Conservation (phyloP, 2,888 invertebrate genomes). For the Protula sp. region DNA sequence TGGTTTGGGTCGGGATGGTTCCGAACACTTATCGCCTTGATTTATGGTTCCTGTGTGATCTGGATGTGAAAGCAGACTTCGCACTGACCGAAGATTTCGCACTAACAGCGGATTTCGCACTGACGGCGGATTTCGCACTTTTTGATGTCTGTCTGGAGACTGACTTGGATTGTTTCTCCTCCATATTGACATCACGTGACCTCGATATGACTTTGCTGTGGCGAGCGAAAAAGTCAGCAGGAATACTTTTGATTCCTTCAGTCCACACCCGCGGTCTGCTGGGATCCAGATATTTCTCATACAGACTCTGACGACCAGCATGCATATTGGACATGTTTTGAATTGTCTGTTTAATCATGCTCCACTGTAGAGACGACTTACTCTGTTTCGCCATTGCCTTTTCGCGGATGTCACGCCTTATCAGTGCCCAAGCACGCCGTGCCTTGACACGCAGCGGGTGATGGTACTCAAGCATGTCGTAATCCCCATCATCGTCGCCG, state of each 20-base stretch:
- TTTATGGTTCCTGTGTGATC: too few species aligned
- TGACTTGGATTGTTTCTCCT: too few species aligned
- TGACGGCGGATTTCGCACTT: too few species aligned
- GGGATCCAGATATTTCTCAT: background rate
- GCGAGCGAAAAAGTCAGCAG: background rate
- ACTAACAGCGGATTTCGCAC: too few species aligned
- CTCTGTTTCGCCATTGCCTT: background rate
- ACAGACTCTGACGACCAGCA: background rate
- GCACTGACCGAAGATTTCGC: too few species aligned
- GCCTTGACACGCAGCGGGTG: background rate
- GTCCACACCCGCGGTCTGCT: background rate
- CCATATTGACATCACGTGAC: too few species aligned
- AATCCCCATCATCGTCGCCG: background rate
- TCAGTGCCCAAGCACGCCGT: background rate
- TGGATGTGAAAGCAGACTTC: too few species aligned
- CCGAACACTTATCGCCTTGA: too few species aligned
- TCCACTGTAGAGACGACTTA: background rate
- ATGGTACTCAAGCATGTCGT: background rate
- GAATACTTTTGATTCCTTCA: background rate
- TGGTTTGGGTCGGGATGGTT: too few species aligned
- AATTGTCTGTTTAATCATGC: background rate
- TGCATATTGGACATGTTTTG: background rate
- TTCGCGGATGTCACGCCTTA: background rate
- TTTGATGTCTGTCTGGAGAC: too few species aligned
- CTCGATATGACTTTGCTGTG: background rate